Evolutionary conservation across 2,113 vertebrate genomes (phyloP), one percentile per base, ranked within the genome.

Genomic region (Lepidothrix coronata): DNA sequence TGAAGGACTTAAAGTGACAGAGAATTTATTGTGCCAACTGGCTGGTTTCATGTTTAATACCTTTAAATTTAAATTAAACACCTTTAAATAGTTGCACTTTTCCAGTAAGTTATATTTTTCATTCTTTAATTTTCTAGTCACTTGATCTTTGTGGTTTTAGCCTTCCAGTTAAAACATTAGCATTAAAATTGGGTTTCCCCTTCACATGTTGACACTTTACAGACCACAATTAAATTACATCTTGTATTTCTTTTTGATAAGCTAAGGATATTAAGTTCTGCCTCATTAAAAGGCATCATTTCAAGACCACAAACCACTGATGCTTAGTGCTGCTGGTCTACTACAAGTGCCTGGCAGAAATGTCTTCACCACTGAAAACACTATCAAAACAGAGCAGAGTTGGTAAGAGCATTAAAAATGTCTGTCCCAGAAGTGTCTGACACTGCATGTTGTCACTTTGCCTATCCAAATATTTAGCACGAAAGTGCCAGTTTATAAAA

Each of bases 271-370:
- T 85, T 75, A 61, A 33, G 8, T 78, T 95, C 66, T 78, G n/a
- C 41, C n/a, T 86, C 67, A 74, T 73, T 93, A 85, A 74, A 81
- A 85, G n/a, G 71, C 23, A 35, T 88, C 4, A 91, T 91, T 89
- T 89, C 49, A 89, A 93, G 74, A 85, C 58, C 85, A 91, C 78
- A 94, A 95, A 76, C 71, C 81, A 79, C 81, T 44, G 63, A 68
- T 51, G 18, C 22, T 89, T 87, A 79, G n/a, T 70, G 66, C n/a
- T 68, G 52, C 44, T 88, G 37, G 14, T 75, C 71, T 31, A 37
- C 35, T 49, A 78, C 41, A 15, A 87, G 18, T 44, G 35, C 16
- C 41, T 46, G 14, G 4, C 48, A 96, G 27, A 85, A 72, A 72
- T 4, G 10, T 15, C 71, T 89, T 88, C 71, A 70, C 23, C 59